A percentile compares a stretch with the other conserved stretches of the same genome.
These are phyloP conservation scores for Pseudorectes ferrugineus DNA, from an alignment of 2,113 vertebrate genomes.

Conservation along the genomic window DNA sequence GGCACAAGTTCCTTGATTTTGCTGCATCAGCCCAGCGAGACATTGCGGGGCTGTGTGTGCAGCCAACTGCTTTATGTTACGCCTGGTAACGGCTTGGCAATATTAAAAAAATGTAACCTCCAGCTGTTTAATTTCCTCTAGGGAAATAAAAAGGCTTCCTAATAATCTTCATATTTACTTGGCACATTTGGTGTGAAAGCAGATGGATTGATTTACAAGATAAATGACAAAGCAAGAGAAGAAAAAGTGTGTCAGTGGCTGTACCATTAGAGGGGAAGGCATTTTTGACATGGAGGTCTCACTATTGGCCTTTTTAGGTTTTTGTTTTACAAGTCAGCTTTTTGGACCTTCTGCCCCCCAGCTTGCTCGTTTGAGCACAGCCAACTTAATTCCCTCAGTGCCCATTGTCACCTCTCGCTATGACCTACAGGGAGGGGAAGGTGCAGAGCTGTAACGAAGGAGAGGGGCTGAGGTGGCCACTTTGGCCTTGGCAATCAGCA, in stretches of 20 bases:
- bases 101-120: background rate
- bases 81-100: background rate
- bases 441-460: rapidly evolving
- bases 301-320: background rate
- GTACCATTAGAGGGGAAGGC: rapidly evolving
- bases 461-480: background rate
- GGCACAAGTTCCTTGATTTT: background rate
- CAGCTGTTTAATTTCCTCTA: background rate
- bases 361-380: background rate
- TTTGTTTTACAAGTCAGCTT: background rate
- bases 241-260: background rate
- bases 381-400: background rate
- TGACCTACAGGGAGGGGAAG: background rate
- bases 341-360: background rate
- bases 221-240: background rate
- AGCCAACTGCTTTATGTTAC: background rate
- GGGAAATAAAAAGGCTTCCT: background rate
- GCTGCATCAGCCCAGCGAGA: background rate
- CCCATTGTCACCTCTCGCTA: rapidly evolving
- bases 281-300: background rate
- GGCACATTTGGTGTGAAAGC: background rate
- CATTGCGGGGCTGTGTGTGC: background rate
- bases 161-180: background rate
- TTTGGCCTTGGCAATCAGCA: background rate
- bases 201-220: background rate